Evolutionary conservation across 2,113 vertebrate species (phyloP).

Genomic region (Anarrhichthys ocellatus): DNA sequence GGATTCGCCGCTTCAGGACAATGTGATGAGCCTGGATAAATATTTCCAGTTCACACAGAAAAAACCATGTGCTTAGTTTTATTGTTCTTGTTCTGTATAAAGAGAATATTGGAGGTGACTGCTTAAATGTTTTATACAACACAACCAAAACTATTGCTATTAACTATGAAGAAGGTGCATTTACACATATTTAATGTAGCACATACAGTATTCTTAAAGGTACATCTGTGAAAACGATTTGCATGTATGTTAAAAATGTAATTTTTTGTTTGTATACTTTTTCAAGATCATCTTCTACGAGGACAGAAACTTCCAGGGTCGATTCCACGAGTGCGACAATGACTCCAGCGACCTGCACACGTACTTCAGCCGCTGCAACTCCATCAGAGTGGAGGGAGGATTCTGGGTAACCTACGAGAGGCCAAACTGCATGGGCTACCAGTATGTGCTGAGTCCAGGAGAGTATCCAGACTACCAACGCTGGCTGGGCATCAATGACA

Average conservation of each 20-base stretch:
- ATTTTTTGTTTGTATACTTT: neutral
- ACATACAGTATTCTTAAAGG: neutral
- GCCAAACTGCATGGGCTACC: slow-evolving; percentile 73
- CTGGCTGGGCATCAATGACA: slow-evolving; percentile 76
- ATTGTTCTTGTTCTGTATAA: slow-evolving; percentile 61
- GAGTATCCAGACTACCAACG: slow-evolving; percentile 76
- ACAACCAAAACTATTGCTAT: neutral
- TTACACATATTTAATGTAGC: slow-evolving; percentile 1
- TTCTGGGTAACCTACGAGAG: slow-evolving; percentile 79
- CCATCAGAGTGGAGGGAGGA: slow-evolving; percentile 80
- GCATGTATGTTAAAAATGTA: neutral
- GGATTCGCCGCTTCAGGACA: slow-evolving; percentile 67
- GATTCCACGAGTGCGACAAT: slow-evolving; percentile 66
- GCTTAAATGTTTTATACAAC: slow-evolving; percentile 34
- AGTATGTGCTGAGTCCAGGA: slow-evolving; percentile 74
- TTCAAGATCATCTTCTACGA: slow-evolving; percentile 75
- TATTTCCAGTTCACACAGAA: slow-evolving; percentile 52
- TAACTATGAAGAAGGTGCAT: slow-evolving; percentile 51
- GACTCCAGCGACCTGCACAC: slow-evolving; percentile 78
- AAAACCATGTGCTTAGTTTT: slow-evolving; percentile 45
- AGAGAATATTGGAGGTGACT: slow-evolving; percentile 44
- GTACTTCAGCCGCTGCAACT: slow-evolving; percentile 82
- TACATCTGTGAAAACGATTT: neutral
- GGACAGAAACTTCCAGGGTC: slow-evolving; percentile 77
- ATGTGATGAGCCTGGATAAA: slow-evolving; percentile 70